A percentile compares a stretch with the other conserved stretches of the same genome.
Evolutionary conservation across 2,113 vertebrate genomes (phyloP).

Genomic region (Aegithalos caudatus): DNA sequence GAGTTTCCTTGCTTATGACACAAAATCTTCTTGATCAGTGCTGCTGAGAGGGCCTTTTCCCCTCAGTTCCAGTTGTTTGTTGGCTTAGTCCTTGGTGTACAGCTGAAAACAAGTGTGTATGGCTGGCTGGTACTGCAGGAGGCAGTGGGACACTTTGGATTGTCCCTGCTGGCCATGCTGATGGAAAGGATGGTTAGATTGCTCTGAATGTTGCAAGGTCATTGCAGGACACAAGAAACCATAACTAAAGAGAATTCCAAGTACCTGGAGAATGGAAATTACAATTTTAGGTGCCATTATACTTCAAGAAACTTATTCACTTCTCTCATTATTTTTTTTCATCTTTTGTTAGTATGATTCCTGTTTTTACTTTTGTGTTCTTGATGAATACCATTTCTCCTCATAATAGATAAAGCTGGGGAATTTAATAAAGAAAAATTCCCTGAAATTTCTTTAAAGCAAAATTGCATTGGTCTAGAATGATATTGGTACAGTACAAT

Average conservation of each 20-base stretch:
- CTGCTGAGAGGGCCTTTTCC: neutral
- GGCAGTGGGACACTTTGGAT: neutral
- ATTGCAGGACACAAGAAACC: neutral
- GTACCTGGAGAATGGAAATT: neutral
- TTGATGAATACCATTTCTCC: constrained; percentile 12
- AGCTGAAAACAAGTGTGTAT: neutral
- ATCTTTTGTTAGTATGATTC: neutral
- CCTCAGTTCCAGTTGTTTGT: neutral
- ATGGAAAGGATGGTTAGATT: neutral
- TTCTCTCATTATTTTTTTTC: neutral
- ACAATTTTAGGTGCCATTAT: neutral
- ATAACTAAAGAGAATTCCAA: neutral
- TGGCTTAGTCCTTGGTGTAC: neutral
- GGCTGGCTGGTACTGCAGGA: neutral
- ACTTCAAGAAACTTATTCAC: neutral
- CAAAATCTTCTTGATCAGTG: neutral
- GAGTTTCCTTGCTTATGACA: neutral
- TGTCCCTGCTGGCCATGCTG: neutral
- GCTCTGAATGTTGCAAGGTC: neutral
- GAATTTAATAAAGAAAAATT: constrained; percentile 13
- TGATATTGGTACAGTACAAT: neutral
- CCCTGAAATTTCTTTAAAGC: constrained; percentile 17
- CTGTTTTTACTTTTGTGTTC: neutral
- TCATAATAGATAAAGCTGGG: constrained; percentile 21
- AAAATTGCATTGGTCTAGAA: neutral